Conservation (phyloP, 2,888 invertebrate genomes). For the Ptychoptera contaminata region DNA sequence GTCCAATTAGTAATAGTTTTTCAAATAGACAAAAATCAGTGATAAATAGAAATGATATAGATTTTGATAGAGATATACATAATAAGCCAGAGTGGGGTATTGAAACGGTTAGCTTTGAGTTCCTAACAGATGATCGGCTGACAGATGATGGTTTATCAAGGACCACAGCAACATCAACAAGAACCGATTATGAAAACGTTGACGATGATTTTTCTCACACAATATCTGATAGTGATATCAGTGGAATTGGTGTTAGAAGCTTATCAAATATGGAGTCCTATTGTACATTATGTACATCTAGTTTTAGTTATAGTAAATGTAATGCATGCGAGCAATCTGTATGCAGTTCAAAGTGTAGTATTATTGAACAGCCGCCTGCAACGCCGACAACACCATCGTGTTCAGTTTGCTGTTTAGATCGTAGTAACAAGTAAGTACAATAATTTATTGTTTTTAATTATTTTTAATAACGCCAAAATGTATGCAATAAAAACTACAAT, state of each 20-base stretch:
- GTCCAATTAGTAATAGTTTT: slow-evolving; percentile 18
- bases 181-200: slow-evolving; percentile 5
- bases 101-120: slow-evolving; percentile 22
- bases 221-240: background rate
- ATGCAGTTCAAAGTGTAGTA: slow-evolving; percentile 27
- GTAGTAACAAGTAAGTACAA: too few relatives aligned
- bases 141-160: slow-evolving; percentile 1
- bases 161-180: slow-evolving; percentile 5
- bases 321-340: slow-evolving; percentile 26
- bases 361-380: slow-evolving; percentile 14
- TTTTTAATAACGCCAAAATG: too few relatives aligned
- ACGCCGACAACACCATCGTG: too few relatives aligned
- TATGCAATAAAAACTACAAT: too few relatives aligned
- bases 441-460: too few relatives aligned
- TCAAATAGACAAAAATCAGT: slow-evolving; percentile 13
- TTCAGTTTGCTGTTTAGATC: too few relatives aligned
- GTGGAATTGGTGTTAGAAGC: background rate
- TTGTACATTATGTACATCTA: slow-evolving; percentile 29
- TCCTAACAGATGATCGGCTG: slow-evolving; percentile 21
- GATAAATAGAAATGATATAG: slow-evolving; percentile 13
- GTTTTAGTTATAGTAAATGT: slow-evolving; percentile 30
- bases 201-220: slow-evolving; percentile 12
- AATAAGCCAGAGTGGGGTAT: slow-evolving; percentile 13
- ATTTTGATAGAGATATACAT: slow-evolving; percentile 7
- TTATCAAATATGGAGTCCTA: slow-evolving; percentile 20